phyloP scores from a whole-genome alignment of 2,797 vertebrate genomes.

The Champsocephalus gunnari region DNA sequence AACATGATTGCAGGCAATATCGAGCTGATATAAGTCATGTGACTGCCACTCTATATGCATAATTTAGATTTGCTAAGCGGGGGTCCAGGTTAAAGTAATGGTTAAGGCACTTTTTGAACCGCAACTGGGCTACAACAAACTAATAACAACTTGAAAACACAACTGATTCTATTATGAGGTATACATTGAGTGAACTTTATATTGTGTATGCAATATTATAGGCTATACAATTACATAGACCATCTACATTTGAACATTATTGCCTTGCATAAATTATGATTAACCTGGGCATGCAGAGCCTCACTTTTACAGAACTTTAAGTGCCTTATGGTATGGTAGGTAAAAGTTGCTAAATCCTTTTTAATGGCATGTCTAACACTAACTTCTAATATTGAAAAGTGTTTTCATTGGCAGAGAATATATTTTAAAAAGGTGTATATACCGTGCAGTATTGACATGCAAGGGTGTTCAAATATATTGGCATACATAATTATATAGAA shows the following conservation, averaged over 20 bases:
- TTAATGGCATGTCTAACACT: not conserved
- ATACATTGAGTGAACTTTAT: not conserved
- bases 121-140: not conserved
- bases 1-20: slow-evolving; percentile 8
- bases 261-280: not conserved
- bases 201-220: too few relatives aligned
- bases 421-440: slow-evolving; percentile 15
- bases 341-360: not conserved
- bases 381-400: not conserved
- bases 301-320: not conserved
- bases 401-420: not conserved
- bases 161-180: not conserved
- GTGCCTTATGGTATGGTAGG: too few relatives aligned
- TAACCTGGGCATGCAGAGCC: not conserved
- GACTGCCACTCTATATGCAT: not conserved
- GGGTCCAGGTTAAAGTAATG: not conserved
- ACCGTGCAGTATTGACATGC: slow-evolving; percentile 27
- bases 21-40: slow-evolving; percentile 30
- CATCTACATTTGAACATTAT: not conserved
- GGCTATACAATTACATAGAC: not conserved
- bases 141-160: not conserved
- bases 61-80: not conserved
- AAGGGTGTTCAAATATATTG: slow-evolving; percentile 23
- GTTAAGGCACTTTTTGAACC: slow-evolving; percentile 1
- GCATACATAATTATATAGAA: slow-evolving; percentile 33